These are phyloP conservation scores for Halocaridina rubra DNA, from an alignment of 2,888 invertebrate species.

Conservation along the genomic window DNA sequence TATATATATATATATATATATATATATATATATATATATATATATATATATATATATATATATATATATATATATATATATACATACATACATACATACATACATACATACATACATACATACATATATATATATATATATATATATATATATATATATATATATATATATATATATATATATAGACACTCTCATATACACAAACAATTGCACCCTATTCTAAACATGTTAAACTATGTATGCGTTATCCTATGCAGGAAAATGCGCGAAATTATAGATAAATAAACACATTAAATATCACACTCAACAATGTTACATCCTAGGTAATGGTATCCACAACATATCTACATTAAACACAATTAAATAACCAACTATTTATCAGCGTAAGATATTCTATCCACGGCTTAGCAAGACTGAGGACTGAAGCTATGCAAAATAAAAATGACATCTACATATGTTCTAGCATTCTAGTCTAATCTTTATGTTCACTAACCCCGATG, in stretches of 20 bases:
- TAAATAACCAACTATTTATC: too few species aligned
- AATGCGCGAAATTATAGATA: neutral
- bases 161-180: neutral
- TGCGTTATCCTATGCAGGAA: neutral
- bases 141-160: neutral
- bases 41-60: conserved; percentile 8
- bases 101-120: neutral
- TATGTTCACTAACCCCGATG: conserved; percentile 50
- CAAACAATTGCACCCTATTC: neutral
- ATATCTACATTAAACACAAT: too few species aligned
- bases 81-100: neutral
- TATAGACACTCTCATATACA: neutral
- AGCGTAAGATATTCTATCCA: too few species aligned
- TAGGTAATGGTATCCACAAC: too few species aligned
- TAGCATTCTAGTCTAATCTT: too few species aligned
- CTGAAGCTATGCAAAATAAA: too few species aligned
- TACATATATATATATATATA: neutral
- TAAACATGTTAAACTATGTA: neutral
- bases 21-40: conserved; percentile 8
- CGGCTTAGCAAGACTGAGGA: too few species aligned
- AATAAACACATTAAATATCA: too few species aligned
- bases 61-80: neutral
- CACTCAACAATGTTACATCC: too few species aligned
- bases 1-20: conserved; percentile 5
- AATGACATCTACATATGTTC: too few species aligned